Conservation (phyloP, 1,140 invertebrate species). For the Choristoneura fumiferana region DNA sequence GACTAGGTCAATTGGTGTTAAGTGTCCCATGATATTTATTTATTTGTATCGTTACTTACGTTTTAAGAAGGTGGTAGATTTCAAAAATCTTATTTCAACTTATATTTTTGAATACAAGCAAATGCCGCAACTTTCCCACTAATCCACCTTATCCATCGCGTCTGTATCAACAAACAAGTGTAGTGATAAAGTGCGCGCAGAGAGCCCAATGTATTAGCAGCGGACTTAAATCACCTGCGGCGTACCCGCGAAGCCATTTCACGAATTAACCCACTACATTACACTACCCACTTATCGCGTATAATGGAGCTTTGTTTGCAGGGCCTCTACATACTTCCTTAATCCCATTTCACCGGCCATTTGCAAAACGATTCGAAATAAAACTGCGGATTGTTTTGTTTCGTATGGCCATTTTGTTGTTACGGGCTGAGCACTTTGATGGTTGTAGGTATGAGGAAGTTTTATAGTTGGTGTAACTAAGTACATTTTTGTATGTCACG, state of each 20-base stretch:
- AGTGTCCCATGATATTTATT: no score
- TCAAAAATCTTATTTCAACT: no score
- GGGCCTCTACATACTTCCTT: conserved; percentile 26
- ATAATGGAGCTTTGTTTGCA: conserved; percentile 33
- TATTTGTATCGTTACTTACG: no score
- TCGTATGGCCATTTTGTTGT: no score
- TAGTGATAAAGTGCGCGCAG: conserved; percentile 3
- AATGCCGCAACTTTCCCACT: no score
- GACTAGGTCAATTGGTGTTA: no score
- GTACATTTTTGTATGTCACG: no score
- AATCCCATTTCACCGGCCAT: conserved; percentile 32
- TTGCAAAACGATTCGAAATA: conserved; percentile 23
- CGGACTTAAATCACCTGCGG: conserved; percentile 36
- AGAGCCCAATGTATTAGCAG: background rate
- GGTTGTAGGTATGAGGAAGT: no score
- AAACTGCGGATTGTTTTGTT: background rate
- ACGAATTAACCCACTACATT: conserved; percentile 29
- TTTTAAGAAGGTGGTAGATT: no score
- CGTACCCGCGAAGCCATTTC: conserved; percentile 26
- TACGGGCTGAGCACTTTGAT: no score
- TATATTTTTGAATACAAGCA: no score
- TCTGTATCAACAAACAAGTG: conserved; percentile 8
- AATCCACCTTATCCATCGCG: background rate
- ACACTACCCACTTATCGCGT: conserved; percentile 25
- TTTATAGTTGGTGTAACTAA: no score